Evolutionary conservation across 23 tunicate genomes (phyloP).

Genomic region (Aplidium turbinatum): DNA sequence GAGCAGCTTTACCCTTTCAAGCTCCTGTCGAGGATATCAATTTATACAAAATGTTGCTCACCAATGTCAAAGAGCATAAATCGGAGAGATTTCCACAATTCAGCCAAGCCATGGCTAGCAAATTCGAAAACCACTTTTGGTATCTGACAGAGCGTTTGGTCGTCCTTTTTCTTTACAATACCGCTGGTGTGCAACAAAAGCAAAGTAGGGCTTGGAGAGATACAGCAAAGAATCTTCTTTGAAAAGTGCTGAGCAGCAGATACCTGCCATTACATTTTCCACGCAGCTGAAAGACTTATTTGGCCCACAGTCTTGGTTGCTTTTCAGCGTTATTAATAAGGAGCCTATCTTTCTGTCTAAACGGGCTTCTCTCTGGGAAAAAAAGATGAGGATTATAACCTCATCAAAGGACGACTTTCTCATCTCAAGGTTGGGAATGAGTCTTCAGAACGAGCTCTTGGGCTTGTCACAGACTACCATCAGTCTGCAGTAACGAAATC

Average conservation of each 20-base stretch:
- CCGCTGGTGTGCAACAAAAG: constrained; percentile 14
- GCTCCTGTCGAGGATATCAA: constrained; percentile 15
- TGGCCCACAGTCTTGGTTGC: constrained; percentile 2
- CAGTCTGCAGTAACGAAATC: no score
- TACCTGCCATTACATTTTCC: constrained; percentile 4
- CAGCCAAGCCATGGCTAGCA: constrained; percentile 5
- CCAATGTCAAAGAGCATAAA: constrained; percentile 8
- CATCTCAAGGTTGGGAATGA: no score
- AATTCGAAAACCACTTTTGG: constrained; percentile 26
- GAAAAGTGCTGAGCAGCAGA: constrained; percentile 18
- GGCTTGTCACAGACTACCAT: no score
- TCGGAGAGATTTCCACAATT: constrained; percentile 5
- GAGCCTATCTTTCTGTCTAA: no score
- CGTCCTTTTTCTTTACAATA: not conserved
- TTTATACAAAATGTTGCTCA: constrained; percentile 7
- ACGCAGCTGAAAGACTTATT: constrained; percentile 7
- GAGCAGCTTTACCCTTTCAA: constrained; percentile 19
- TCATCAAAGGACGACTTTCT: no score
- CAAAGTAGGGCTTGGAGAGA: constrained; percentile 14
- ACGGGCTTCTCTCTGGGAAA: no score
- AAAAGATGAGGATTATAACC: no score
- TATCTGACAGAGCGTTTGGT: constrained; percentile 26
- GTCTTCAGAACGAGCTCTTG: no score
- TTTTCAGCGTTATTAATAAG: no score
- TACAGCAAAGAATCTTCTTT: not conserved